These are phyloP conservation scores for Lithophane semibrunnea DNA, from an alignment of 2,888 invertebrate genomes.

Conservation along the genomic window DNA sequence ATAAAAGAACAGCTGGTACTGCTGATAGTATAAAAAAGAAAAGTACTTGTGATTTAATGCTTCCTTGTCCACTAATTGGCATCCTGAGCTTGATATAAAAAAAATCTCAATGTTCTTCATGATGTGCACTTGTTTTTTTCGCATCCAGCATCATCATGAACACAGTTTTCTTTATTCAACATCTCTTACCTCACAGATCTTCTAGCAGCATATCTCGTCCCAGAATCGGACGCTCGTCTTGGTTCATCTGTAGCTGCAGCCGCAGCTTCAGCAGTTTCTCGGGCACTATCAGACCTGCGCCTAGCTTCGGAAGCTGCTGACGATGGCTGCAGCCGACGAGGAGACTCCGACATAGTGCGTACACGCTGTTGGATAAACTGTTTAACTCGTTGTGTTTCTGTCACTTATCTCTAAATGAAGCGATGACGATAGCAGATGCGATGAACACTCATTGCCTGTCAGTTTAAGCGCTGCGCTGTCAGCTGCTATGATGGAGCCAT, in stretches of 20 bases:
- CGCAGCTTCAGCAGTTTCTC: conserved; percentile 69
- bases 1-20: neutral
- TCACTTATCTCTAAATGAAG: conserved; percentile 15
- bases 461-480: neutral
- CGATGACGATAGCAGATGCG: neutral
- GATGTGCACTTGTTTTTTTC: neutral
- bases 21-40: neutral
- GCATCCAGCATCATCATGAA: neutral
- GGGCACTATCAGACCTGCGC: conserved; percentile 81
- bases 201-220: conserved; percentile 77
- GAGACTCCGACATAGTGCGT: conserved; percentile 85
- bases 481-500: neutral
- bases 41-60: neutral
- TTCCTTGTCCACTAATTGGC: too few species aligned
- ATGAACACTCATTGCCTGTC: neutral
- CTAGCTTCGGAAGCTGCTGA: conserved; percentile 78
- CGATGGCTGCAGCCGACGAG: conserved; percentile 82
- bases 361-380: conserved; percentile 78
- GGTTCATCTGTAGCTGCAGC: conserved; percentile 73
- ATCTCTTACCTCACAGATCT: conserved; percentile 82
- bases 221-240: conserved; percentile 84
- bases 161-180: neutral
- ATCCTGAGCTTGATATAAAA: neutral
- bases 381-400: conserved; percentile 58
- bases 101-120: neutral